Evolutionary conservation across 1,140 invertebrate species (phyloP), one percentile per base, ranked within the genome.

Genomic region (Radopholus similis): DNA sequence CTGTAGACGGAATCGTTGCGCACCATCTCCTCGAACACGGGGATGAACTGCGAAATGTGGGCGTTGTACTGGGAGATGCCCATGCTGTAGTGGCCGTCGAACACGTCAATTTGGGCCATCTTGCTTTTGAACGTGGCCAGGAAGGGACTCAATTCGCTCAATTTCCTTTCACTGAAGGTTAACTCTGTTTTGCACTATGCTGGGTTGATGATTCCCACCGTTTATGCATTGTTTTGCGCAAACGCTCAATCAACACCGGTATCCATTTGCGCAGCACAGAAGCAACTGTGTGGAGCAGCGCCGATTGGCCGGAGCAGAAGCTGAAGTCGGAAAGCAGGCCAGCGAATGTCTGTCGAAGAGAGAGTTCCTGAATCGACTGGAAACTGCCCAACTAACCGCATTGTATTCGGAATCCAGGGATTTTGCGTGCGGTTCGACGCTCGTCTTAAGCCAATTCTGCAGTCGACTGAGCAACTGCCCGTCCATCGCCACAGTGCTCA

Each of bases 21-120:
- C 2, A 71, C 32, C 38, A 71, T 49, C 23, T 35, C 26, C 1
- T 62, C 18, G 51, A 42, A 70, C 18, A 49, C 53, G 28, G 68
- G 68, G 21, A 70, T 37, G 53, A 70, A 70, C 11, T 66, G 69
- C n/a, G 68, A 32, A 49, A 70, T 70, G 32, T 72, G 69, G 37
- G 54, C 44, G 37, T 55, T 68, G 23, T 40, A 68, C 26, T 68
- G 37, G 9, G 66, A 26, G 2, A 70, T 66, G 21, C 66, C 37
- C 6, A 32, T 30, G 26, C 47, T 49, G 6, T 42, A 62, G 30
- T 21, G 30, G 13, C 59, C 69, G 44, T 57, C 70, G 30, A 70
- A 73, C 13, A 70, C 34, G 38, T 70, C 53, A 42, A 70, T 66
- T 66, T 26, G 30, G 9, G 68, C 68, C 64, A 70, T 9, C 32